phyloP scores from a whole-genome alignment of 2,888 invertebrate genomes.

The Dendrolimus houi region DNA sequence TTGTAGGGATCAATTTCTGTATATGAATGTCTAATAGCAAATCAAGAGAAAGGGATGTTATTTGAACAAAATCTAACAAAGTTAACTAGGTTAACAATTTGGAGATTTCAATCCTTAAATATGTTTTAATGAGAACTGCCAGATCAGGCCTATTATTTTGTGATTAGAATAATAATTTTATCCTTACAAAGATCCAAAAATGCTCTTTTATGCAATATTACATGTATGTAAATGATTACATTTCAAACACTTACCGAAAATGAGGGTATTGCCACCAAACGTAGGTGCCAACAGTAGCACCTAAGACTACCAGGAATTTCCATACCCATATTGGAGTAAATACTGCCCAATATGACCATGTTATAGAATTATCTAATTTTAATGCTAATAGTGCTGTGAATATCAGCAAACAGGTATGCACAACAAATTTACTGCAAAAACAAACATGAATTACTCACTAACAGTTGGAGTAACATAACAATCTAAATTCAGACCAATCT shows the following conservation, averaged over 20 bases:
- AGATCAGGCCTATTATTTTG: no score
- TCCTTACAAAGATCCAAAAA: background rate
- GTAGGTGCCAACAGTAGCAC: slow-evolving; percentile 93
- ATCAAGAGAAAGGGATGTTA: no score
- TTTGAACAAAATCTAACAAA: no score
- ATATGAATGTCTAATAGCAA: no score
- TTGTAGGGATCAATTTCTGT: no score
- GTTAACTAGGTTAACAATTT: no score
- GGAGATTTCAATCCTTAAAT: no score
- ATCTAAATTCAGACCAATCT: background rate
- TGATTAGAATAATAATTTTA: no score
- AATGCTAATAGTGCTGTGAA: slow-evolving; percentile 95
- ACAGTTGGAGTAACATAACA: no score
- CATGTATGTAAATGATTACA: background rate
- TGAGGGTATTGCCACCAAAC: slow-evolving; percentile 98
- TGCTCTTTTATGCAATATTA: background rate
- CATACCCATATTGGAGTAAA: slow-evolving; percentile 98
- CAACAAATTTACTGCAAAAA: slow-evolving; percentile 93
- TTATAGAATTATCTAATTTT: slow-evolving; percentile 89
- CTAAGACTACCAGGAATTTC: slow-evolving; percentile 93
- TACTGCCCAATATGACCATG: slow-evolving; percentile 97
- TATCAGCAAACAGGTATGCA: slow-evolving; percentile 93
- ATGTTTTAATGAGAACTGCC: no score
- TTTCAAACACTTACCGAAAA: slow-evolving; percentile 81
- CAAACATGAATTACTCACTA: slow-evolving; percentile 28